Conservation (phyloP, 2,888 invertebrate genomes). For the Folsomia candida region DNA sequence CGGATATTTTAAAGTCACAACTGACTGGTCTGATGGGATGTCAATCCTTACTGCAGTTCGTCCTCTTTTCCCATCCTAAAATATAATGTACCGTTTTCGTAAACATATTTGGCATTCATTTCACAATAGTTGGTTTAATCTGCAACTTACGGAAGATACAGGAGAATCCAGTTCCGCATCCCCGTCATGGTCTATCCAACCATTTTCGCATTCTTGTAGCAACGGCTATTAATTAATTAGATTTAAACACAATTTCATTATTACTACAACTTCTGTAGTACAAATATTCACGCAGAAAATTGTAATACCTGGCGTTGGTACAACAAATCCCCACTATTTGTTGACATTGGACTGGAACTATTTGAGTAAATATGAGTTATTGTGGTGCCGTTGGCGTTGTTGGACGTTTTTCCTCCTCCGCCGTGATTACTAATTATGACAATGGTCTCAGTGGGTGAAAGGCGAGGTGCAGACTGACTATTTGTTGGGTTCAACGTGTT, state of each 20-base stretch:
- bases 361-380: slow-evolving; percentile 38
- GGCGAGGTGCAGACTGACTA: slow-evolving; percentile 12
- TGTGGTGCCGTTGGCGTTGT: slow-evolving; percentile 20
- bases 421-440: slow-evolving; percentile 37
- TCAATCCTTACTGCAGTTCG: slow-evolving; percentile 17
- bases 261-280: too few species aligned
- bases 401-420: slow-evolving; percentile 20
- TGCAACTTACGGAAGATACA: slow-evolving; percentile 24
- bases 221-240: too few species aligned
- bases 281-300: too few species aligned
- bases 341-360: slow-evolving; percentile 50
- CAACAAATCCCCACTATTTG: slow-evolving; percentile 47
- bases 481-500: slow-evolving; percentile 4
- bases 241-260: too few species aligned
- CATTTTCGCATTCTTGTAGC: slow-evolving; percentile 47
- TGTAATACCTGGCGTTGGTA: slow-evolving; percentile 37
- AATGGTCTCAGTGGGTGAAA: slow-evolving; percentile 26
- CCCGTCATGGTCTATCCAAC: slow-evolving; percentile 40
- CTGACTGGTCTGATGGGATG: slow-evolving; percentile 13
- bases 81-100: neutral
- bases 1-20: slow-evolving; percentile 55
- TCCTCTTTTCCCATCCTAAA: slow-evolving; percentile 37
- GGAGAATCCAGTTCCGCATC: slow-evolving; percentile 33
- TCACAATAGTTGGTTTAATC: neutral
- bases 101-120: too few species aligned